Conservation (phyloP, 2,888 invertebrate genomes). For the Oxyscelio sp. region DNA sequence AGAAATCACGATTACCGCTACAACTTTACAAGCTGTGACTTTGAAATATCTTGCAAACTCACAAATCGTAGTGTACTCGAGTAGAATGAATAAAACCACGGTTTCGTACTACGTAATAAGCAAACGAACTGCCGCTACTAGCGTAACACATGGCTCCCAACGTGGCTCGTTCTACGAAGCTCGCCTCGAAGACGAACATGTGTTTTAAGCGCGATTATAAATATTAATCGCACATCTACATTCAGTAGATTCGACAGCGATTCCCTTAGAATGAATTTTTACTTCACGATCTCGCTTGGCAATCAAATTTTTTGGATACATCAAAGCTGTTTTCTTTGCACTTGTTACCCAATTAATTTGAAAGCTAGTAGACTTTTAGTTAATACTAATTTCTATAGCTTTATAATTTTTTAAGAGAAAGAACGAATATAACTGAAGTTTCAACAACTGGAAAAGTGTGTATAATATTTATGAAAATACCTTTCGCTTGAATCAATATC, state of each 20-base stretch:
- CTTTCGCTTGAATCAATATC: slow-evolving; percentile 11
- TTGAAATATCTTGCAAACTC: no score
- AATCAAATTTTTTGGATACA: no score
- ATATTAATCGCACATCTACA: slow-evolving; percentile 31
- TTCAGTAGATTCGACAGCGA: background rate
- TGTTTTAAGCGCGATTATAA: slow-evolving; percentile 46
- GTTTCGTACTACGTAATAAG: slow-evolving; percentile 1
- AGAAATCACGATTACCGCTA: no score
- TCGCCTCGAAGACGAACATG: slow-evolving; percentile 36
- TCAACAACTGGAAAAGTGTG: background rate
- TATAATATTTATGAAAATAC: background rate
- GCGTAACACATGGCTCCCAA: slow-evolving; percentile 49
- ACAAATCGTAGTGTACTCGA: no score
- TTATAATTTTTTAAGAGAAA: background rate
- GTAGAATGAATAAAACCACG: slow-evolving; percentile 51
- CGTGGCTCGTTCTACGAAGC: slow-evolving; percentile 40
- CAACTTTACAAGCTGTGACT: no score
- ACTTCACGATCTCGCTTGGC: background rate
- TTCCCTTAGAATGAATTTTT: background rate
- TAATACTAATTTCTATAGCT: background rate
- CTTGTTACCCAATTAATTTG: no score
- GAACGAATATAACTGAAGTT: no score
- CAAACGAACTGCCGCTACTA: slow-evolving; percentile 30
- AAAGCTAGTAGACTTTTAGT: no score
- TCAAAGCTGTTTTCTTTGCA: no score